These are phyloP conservation scores for Astreopora myriophthalma DNA, from an alignment of 64 coral and sea anemone species.

Conservation along the genomic window DNA sequence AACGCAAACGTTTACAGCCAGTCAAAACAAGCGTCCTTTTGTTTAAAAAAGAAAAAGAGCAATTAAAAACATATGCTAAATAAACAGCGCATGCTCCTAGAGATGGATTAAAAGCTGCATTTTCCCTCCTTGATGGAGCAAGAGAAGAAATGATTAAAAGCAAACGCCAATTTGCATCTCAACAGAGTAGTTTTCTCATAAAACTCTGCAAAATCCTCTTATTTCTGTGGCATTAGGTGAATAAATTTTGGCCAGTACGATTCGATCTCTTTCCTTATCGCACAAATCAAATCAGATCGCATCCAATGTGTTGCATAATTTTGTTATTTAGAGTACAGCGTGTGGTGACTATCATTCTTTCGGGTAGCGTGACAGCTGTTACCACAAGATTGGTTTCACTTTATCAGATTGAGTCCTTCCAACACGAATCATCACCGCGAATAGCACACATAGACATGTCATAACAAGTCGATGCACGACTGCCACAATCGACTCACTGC, in stretches of 20 bases:
- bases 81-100: background rate
- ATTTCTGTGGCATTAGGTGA: background rate
- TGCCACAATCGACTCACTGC: too few species aligned
- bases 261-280: background rate
- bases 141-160: background rate
- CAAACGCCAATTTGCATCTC: slow-evolving; percentile 4
- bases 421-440: too few species aligned
- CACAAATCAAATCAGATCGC: background rate
- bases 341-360: background rate
- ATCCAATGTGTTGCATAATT: background rate
- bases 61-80: background rate
- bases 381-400: background rate
- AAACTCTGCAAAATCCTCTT: background rate
- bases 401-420: background rate
- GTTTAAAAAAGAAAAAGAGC: too few species aligned
- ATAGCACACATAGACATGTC: too few species aligned
- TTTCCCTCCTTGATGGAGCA: background rate
- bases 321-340: background rate
- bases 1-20: background rate
- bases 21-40: too few species aligned
- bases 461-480: too few species aligned
- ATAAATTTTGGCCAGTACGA: background rate
- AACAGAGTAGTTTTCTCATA: background rate
- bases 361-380: background rate
- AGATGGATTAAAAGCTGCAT: background rate